Evolutionary conservation across 2,797 vertebrate genomes (phyloP).

Genomic region (Gastrophryne carolinensis): DNA sequence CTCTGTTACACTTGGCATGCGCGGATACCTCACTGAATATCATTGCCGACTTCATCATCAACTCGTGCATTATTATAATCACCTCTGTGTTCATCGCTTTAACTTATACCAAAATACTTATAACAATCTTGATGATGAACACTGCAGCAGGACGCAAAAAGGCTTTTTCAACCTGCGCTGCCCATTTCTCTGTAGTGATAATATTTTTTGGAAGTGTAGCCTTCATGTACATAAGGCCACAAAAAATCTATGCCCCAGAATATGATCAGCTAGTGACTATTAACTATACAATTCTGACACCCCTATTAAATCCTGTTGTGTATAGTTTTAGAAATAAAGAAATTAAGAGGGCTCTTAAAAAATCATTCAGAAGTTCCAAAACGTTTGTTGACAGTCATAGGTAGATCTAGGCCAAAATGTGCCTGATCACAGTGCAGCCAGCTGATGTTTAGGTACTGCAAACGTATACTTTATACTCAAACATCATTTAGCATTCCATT

Average conservation of each 20-base stretch:
- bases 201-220: slow-evolving; percentile 58
- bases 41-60: slow-evolving; percentile 30
- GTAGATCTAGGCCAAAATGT: no score
- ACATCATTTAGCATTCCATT: no score
- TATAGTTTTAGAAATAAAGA: slow-evolving; percentile 56
- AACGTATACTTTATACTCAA: no score
- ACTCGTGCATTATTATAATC: slow-evolving; percentile 21
- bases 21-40: slow-evolving; percentile 34
- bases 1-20: slow-evolving; percentile 53
- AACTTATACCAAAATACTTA: slow-evolving; percentile 54
- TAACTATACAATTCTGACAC: slow-evolving; percentile 55
- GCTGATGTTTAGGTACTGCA: no score
- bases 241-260: not conserved
- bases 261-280: slow-evolving; percentile 48
- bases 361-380: not conserved
- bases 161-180: slow-evolving; percentile 57
- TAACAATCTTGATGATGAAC: slow-evolving; percentile 53
- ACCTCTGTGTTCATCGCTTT: slow-evolving; percentile 50
- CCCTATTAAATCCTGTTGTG: slow-evolving; percentile 56
- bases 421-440: no score
- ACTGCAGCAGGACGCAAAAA: slow-evolving; percentile 52
- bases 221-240: slow-evolving; percentile 55
- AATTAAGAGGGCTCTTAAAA: slow-evolving; percentile 55
- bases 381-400: no score
- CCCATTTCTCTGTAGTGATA: slow-evolving; percentile 54